Evolutionary conservation across 23 tunicate genomes (phyloP).

Genomic region (Phallusia fumigata): DNA sequence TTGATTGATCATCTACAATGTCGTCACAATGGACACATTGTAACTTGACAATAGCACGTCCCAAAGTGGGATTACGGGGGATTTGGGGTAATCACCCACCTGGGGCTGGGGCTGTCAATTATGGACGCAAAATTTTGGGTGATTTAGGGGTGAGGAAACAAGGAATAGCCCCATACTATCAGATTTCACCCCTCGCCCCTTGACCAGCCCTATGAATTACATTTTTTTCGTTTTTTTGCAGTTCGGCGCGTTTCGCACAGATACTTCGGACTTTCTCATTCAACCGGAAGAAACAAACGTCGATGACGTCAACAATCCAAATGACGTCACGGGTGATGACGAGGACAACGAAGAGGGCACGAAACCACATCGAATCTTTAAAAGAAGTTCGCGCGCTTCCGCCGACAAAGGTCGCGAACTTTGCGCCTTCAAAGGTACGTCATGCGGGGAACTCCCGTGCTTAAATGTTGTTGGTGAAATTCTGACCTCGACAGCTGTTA

Average conservation of each 20-base stretch:
- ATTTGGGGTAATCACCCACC: background rate
- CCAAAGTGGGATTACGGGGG: background rate
- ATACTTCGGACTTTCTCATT: slow-evolving; percentile 63
- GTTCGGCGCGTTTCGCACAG: slow-evolving; percentile 91
- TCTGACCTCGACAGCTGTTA: too few species aligned
- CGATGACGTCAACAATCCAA: background rate
- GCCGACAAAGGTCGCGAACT: slow-evolving; percentile 26
- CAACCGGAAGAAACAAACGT: slow-evolving; percentile 39
- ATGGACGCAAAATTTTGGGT: background rate
- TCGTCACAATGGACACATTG: slow-evolving; percentile 3
- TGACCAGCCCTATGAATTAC: too few species aligned
- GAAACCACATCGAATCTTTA: slow-evolving; percentile 70
- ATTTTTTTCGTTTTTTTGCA: slow-evolving; percentile 36
- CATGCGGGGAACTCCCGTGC: too few species aligned
- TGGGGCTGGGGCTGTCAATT: background rate
- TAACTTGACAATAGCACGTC: background rate
- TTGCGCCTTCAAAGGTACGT: slow-evolving; percentile 64
- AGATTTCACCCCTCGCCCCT: too few species aligned
- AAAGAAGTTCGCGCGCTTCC: slow-evolving; percentile 48
- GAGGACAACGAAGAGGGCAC: slow-evolving; percentile 71
- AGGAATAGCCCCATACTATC: too few species aligned
- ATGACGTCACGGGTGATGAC: slow-evolving; percentile 8
- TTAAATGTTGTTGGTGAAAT: too few species aligned
- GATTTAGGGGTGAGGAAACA: too few species aligned
- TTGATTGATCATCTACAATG: background rate